Percentiles rank a stretch among this genome's conserved stretches.
Conservation (phyloP, 2,797 vertebrate genomes). For the Microchirus variegatus region DNA sequence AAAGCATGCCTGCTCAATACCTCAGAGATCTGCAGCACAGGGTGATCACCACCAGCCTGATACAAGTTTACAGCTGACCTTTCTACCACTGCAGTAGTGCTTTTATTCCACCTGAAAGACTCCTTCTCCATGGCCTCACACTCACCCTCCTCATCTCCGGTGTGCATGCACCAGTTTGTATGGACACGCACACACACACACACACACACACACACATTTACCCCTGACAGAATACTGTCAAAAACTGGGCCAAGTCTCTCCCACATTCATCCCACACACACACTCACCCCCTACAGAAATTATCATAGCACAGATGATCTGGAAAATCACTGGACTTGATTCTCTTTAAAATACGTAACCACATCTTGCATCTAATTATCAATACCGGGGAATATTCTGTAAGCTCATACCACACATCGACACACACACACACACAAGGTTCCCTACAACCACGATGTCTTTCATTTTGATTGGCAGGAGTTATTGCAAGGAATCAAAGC, state of each 20-base stretch:
- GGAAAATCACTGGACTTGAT: slow-evolving; percentile 29
- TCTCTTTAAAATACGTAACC: slow-evolving; percentile 26
- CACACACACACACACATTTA: slow-evolving; percentile 35
- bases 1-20: slow-evolving; percentile 83
- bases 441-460: slow-evolving; percentile 60
- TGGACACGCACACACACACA: background rate
- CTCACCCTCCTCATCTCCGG: slow-evolving; percentile 45
- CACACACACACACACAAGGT: slow-evolving; percentile 26
- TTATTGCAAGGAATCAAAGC: slow-evolving; percentile 79
- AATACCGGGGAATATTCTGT: background rate
- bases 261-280: slow-evolving; percentile 33
- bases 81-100: slow-evolving; percentile 78
- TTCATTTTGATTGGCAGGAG: slow-evolving; percentile 77
- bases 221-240: slow-evolving; percentile 42
- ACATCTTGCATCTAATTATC: slow-evolving; percentile 32
- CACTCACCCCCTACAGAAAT: slow-evolving; percentile 26
- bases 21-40: slow-evolving; percentile 80
- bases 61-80: slow-evolving; percentile 86
- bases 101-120: slow-evolving; percentile 81
- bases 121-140: slow-evolving; percentile 62
- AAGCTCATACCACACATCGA: background rate
- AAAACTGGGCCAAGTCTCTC: slow-evolving; percentile 44
- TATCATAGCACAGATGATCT: slow-evolving; percentile 34
- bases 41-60: slow-evolving; percentile 83
- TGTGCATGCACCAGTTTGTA: slow-evolving; percentile 20